phyloP scores from a whole-genome alignment of 2,797 vertebrate genomes.

The Falco berigora region DNA sequence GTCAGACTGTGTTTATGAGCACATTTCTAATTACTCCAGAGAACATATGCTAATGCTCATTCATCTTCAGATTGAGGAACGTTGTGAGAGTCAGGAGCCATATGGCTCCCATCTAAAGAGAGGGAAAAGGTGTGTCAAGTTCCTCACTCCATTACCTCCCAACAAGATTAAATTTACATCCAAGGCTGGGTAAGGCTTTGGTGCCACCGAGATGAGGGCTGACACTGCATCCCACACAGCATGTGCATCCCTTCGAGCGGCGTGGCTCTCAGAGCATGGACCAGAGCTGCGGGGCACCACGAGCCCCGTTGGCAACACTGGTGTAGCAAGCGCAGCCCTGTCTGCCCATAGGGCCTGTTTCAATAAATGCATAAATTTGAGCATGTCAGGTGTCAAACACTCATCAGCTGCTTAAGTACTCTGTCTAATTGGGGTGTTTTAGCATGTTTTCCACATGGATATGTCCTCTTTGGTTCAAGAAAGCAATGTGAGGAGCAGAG shows the following conservation, averaged over 20 bases:
- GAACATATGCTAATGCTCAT: slow-evolving; percentile 31
- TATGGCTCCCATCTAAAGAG: slow-evolving; percentile 4
- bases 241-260: neutral
- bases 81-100: neutral
- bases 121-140: slow-evolving; percentile 40
- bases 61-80: neutral
- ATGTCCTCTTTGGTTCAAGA: neutral
- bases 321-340: neutral
- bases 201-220: neutral
- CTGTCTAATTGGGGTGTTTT: neutral
- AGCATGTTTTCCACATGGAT: neutral
- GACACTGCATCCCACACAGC: neutral
- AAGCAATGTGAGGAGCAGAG: neutral
- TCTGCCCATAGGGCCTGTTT: fast-evolving
- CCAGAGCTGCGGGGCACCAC: neutral
- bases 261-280: fast-evolving
- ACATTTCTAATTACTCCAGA: slow-evolving; percentile 47
- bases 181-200: neutral
- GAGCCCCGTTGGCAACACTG: neutral
- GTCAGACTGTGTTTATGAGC: slow-evolving; percentile 12
- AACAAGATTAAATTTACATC: slow-evolving; percentile 22
- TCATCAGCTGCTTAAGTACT: neutral
- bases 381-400: neutral
- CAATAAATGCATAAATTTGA: neutral
- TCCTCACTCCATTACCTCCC: slow-evolving; percentile 24